These are phyloP conservation scores for Stenoptilia bipunctidactyla DNA, from an alignment of 2,888 invertebrate species.

Conservation along the genomic window DNA sequence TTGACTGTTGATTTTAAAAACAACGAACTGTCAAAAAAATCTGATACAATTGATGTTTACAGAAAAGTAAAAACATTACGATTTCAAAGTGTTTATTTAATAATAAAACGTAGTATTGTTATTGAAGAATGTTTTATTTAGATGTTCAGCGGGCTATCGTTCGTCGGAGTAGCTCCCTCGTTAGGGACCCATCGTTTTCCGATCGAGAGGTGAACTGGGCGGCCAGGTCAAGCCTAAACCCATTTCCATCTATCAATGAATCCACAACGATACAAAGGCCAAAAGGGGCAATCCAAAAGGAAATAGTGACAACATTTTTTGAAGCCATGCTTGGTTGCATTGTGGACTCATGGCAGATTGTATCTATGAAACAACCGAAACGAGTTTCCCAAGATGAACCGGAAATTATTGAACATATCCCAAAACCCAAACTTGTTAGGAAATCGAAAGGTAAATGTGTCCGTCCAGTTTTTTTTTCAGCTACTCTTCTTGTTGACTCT, in stretches of 20 bases:
- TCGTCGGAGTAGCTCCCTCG: conserved; percentile 44
- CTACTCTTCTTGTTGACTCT: too few species aligned
- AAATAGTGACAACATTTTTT: conserved; percentile 46
- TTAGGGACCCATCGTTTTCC: neutral
- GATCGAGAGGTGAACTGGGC: neutral
- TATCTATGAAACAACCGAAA: conserved; percentile 19
- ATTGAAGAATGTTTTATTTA: conserved; percentile 39
- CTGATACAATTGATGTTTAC: too few species aligned
- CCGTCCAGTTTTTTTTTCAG: too few species aligned
- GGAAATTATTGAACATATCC: too few species aligned
- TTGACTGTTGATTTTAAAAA: too few species aligned
- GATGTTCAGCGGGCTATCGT: conserved; percentile 46
- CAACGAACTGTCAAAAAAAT: too few species aligned
- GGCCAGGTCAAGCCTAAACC: neutral
- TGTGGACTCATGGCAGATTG: conserved; percentile 46
- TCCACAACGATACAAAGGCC: conserved; percentile 20
- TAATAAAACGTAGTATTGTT: too few species aligned
- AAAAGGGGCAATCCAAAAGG: conserved; percentile 36
- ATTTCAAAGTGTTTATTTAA: too few species aligned
- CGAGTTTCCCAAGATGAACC: too few species aligned
- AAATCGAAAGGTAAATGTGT: too few species aligned
- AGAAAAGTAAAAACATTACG: too few species aligned
- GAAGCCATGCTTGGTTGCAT: conserved; percentile 49
- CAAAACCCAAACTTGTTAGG: too few species aligned
- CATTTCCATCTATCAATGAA: conserved; percentile 23